These are phyloP conservation scores for Lithobates pipiens DNA, from an alignment of 2,797 vertebrate species.

Conservation along the genomic window DNA sequence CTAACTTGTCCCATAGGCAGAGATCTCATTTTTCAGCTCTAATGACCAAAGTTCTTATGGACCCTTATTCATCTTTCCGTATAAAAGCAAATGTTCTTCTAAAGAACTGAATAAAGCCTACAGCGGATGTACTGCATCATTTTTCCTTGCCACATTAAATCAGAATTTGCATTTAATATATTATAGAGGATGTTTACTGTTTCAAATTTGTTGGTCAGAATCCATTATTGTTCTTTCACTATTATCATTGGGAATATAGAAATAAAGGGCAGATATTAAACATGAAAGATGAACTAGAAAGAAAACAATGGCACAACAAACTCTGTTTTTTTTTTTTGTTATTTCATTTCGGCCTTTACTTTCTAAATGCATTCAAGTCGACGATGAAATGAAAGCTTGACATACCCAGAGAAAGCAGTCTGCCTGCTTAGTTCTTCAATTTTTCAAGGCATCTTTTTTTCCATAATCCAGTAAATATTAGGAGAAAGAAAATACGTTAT, in stretches of 20 bases:
- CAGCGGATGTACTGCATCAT: neutral
- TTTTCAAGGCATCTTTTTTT: no score
- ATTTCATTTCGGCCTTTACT: no score
- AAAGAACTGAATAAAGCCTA: neutral
- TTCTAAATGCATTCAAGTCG: no score
- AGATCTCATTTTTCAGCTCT: neutral
- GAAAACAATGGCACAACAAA: no score
- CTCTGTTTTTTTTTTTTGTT: no score
- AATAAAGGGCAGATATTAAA: neutral
- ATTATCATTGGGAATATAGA: neutral
- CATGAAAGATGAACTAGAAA: no score
- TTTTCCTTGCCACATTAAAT: neutral
- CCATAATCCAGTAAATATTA: no score
- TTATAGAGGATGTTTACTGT: neutral
- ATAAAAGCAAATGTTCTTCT: conserved; percentile 5
- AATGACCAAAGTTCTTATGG: conserved; percentile 14
- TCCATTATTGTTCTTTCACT: neutral
- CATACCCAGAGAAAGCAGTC: no score
- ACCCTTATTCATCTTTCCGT: neutral
- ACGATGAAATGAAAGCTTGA: no score
- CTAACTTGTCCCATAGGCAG: neutral
- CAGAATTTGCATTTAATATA: neutral
- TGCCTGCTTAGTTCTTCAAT: no score
- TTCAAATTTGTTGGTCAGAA: neutral
- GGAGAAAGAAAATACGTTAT: no score